These are phyloP conservation scores for Lasiurus borealis DNA, from an alignment of 2,113 vertebrate species.

Conservation along the genomic window DNA sequence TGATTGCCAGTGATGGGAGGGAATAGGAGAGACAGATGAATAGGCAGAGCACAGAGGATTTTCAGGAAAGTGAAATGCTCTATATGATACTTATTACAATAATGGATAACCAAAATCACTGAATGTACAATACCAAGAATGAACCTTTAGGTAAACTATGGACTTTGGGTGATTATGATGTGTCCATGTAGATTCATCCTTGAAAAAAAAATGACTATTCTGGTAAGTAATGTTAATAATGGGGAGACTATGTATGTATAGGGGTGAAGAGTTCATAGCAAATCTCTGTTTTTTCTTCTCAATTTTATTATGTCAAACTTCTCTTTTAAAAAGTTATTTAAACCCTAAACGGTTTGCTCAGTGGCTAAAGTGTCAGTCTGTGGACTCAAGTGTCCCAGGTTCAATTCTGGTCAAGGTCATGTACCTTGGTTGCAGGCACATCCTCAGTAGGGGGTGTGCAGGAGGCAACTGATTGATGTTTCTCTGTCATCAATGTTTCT, in stretches of 20 bases:
- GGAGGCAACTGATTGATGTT: too few relatives aligned
- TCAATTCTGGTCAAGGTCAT: too few relatives aligned
- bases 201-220: background rate
- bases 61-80: background rate
- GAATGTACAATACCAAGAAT: background rate
- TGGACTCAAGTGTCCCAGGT: too few relatives aligned
- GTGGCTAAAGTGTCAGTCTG: too few relatives aligned
- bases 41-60: background rate
- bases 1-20: background rate
- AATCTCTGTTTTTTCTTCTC: background rate
- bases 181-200: background rate
- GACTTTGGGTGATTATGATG: background rate
- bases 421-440: too few relatives aligned
- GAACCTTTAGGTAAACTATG: background rate
- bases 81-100: background rate
- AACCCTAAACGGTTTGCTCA: background rate
- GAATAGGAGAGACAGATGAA: background rate
- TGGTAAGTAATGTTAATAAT: background rate
- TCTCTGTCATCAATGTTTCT: too few relatives aligned
- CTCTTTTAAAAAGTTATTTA: background rate
- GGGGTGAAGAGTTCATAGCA: background rate
- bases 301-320: background rate
- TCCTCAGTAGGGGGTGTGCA: too few relatives aligned
- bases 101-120: background rate
- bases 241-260: background rate